Base-by-base conservation (phyloP, 2,888 invertebrate genomes). In the Pyrochroa serraticornis region DNA sequence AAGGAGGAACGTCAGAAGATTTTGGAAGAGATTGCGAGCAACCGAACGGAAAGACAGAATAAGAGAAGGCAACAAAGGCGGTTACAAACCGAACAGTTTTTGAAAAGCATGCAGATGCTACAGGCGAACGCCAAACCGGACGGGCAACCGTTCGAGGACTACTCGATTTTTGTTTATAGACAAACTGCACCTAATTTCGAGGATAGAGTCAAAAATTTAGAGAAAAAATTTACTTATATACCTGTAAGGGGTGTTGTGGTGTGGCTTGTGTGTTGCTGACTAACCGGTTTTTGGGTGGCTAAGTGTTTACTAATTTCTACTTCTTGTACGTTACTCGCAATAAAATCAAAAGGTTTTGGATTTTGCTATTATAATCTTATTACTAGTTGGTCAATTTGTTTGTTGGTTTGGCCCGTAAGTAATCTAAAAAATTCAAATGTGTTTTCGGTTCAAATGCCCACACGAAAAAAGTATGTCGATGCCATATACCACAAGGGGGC, bases 51-150 rank as follows among this genome's bases (percentile, higher is more conserved):
- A 58, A 83, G 89, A 44, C 76, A 75, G 42, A 84, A 83, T 75
- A 85, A 85, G 69, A 82, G 87, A 37, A 84, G 86, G 61, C 85
- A 87, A 73, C 85, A 87, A 62, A 86, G 92, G 67, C 87, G 89
- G 71, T 87, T 88, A 79, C 88, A 88, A 71, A 92, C 90, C 41
- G 87, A 92, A 68, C 91, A 92, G 73, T 92, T 93, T 79, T 82
- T 87, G 78, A 92, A 92, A 80, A 93, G 92, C 76, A 84, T 93
- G 80, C 91, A 90, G 78, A 90, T 93, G 89, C 80, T 93, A 70
- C 90, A 91, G 71, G 86, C 89, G 1, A 92, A 92, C 76, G 88
- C 87, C 43, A 85, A 87, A 60, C 81, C 83, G 47, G 84, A 85
- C 30, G 80, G 81, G 50, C 80, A 80, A 63, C 88, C 91, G 58